phyloP scores from a whole-genome alignment of 2,113 vertebrate species.

The Lasiurus borealis region DNA sequence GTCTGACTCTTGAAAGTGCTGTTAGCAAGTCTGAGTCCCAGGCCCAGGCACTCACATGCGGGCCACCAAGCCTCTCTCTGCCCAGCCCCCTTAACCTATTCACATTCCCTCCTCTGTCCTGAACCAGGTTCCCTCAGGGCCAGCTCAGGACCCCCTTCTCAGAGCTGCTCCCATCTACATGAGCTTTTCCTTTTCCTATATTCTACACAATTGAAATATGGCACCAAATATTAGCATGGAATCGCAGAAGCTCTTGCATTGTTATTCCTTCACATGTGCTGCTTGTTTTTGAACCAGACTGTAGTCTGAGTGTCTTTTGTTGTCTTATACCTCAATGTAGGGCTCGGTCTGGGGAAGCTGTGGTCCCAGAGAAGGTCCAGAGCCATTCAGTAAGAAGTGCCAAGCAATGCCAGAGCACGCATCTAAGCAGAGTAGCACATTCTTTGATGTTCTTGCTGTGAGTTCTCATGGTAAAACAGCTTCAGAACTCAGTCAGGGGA shows the following conservation, averaged over 20 bases:
- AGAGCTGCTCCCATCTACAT: neutral
- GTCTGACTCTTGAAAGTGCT: neutral
- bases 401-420: rapidly evolving
- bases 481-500: neutral
- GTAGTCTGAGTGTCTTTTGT: neutral
- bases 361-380: neutral
- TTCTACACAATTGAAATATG: constrained; percentile 5
- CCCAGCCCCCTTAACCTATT: too few species aligned
- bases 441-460: neutral
- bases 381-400: neutral
- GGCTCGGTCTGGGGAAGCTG: neutral
- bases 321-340: neutral
- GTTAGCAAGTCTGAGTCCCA: neutral
- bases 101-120: neutral
- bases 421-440: rapidly evolving
- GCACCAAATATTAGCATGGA: neutral
- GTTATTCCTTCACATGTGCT: rapidly evolving
- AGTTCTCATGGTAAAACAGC: neutral
- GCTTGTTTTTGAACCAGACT: neutral
- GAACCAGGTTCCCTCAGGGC: neutral
- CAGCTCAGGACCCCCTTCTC: neutral
- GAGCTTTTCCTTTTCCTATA: neutral
- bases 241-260: neutral
- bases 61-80: rapidly evolving
- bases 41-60: rapidly evolving